Evolutionary conservation across 2,113 vertebrate species (phyloP).

Genomic region (Prunella himalayana): DNA sequence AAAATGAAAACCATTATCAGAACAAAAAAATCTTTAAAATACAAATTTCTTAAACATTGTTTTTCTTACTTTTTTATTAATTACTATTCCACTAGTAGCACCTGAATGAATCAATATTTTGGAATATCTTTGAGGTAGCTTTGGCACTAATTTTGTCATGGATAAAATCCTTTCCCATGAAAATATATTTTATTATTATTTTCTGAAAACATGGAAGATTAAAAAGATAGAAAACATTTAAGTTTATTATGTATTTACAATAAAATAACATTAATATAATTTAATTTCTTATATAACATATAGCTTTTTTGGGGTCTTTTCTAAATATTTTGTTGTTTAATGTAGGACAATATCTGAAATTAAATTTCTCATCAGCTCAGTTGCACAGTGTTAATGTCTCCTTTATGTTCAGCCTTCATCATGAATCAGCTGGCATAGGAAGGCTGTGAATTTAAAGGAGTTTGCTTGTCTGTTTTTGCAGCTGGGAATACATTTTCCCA

Average conservation of each 20-base stretch:
- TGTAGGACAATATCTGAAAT: not conserved
- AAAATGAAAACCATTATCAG: not conserved
- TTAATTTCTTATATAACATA: not conserved
- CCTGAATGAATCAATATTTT: not conserved
- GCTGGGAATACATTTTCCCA: not conserved
- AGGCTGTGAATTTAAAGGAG: not conserved
- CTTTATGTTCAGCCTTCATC: not conserved
- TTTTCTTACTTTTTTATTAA: not conserved
- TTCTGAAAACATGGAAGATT: not conserved
- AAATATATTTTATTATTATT: not conserved
- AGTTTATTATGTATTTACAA: not conserved
- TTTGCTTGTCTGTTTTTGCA: not conserved
- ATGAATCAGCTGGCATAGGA: not conserved
- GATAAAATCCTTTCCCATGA: not conserved
- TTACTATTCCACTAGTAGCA: not conserved
- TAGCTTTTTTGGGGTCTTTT: not conserved
- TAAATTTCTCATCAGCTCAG: not conserved
- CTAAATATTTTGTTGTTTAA: not conserved
- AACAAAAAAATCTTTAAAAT: not conserved
- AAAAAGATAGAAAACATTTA: not conserved
- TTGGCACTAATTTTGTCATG: not conserved
- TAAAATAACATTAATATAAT: not conserved
- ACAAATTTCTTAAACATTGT: accelerated
- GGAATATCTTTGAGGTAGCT: not conserved
- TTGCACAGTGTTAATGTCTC: not conserved